Base-by-base conservation (phyloP, 2,113 vertebrate species). In the Coracopsis vasa region DNA sequence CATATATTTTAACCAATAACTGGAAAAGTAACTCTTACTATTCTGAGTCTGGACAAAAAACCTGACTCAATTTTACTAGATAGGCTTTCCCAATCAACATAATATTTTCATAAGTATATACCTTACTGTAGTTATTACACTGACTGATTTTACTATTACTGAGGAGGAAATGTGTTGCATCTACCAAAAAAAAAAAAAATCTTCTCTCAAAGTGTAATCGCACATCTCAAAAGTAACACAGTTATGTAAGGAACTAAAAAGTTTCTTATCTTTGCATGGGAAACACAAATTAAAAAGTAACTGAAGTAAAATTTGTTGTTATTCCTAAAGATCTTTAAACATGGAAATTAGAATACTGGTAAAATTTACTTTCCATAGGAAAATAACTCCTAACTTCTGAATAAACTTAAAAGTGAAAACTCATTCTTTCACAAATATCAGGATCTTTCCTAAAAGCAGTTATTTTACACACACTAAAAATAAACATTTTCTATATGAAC, bases 401-500 rank as follows among this genome's bases (percentile, higher is more conserved):
- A 92, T 35, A 51, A 85, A 84, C 9, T 60, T 79, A 39, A 27
- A 54, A 25, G 8, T 20, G 16, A 54, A 50, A 83, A 28, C 6
- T 18, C 6, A 44, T 60, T 42, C 16, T 53, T 73, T 37, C 61
- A 86, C 6, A 21, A 16, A 39, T 41, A 50, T 18, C 9, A 41
- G 20, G 17, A 35, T 65, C 11, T 54, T 60, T 35, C 10, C 1
- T 53, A 74, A 61, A 86, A 45, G 4, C 23, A 72, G 56, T 16
- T 62, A 24, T 33, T 81, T 67, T 81, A 14, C 14, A 50, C 14
- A 50, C 11, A 60, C 1, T 16, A 42, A 60, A 54, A 27, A 8
- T 0, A 4, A 33, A 37, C 13, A 64, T 74, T 84, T 2, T 60
- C 20, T 23, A 1, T 47, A 6, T 4, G 24, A 54, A 31, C 11